phyloP scores from a whole-genome alignment of 2,888 invertebrate species.

The Craniophora ligustri region DNA sequence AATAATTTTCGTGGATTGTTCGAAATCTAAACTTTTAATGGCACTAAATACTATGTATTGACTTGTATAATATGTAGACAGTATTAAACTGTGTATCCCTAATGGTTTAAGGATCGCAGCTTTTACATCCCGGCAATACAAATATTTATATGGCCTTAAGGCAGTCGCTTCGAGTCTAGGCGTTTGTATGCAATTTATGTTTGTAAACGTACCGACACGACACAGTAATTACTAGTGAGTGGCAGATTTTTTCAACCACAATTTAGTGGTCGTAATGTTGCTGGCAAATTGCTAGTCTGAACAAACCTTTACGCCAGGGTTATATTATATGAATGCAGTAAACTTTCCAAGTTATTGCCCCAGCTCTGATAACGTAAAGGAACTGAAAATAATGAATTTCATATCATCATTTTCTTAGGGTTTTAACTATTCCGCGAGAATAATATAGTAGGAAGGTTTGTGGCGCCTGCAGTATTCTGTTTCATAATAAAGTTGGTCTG shows the following conservation, averaged over 20 bases:
- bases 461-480: not conserved
- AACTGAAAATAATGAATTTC: conserved; percentile 38
- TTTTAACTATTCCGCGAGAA: conserved; percentile 13
- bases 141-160: too few relatives aligned
- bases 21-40: too few relatives aligned
- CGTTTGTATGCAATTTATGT: too few relatives aligned
- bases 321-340: conserved; percentile 45
- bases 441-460: conserved; percentile 16
- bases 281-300: not conserved
- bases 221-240: too few relatives aligned
- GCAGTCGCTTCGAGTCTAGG: too few relatives aligned
- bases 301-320: conserved; percentile 5
- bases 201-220: too few relatives aligned
- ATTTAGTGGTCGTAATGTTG: not conserved
- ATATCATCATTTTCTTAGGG: conserved; percentile 28
- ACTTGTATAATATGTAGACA: too few relatives aligned
- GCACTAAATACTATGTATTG: too few relatives aligned
- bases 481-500: conserved; percentile 14
- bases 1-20: too few relatives aligned
- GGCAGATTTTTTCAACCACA: not conserved
- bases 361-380: conserved; percentile 34
- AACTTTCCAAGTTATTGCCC: conserved; percentile 40
- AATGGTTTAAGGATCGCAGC: too few relatives aligned
- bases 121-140: too few relatives aligned
- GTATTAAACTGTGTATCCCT: too few relatives aligned